Base-by-base conservation (phyloP, 1,140 invertebrate species). In the Papilio dardanus region DNA sequence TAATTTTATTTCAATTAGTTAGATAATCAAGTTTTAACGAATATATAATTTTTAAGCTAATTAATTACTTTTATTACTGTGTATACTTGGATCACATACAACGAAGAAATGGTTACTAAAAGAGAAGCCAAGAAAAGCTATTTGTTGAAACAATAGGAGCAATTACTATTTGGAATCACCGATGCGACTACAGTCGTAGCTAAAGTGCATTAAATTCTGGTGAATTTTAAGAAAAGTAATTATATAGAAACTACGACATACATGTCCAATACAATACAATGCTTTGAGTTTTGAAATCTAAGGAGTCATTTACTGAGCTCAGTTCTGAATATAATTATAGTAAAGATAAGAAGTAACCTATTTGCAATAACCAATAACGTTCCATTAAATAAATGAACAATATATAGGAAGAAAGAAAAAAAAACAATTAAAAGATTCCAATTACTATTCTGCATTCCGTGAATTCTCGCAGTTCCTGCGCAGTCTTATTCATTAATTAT, bases 151-250 rank as follows among this genome's bases (percentile, higher is more conserved):
- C 62, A 65, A 65, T 65, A 54, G 33, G 37, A 35, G 19, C 66
- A 37, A 37, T 21, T 31, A 68, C 66, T 68, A 35, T 67, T 68
- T 68, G 30, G 31, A 68, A 35, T 21, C 66, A 68, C n/a, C 66
- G 66, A 68, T 16, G 66, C 33, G 66, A 33, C 19, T 33, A 33
- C 31, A 21, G 66, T 35, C 30, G n/a, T 67, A 30, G 19, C 19
- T 68, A 68, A 68, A 68, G 66, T 68, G 66, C 66, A 68, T 33
- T 33, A 19, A 35, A 33, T 31, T 33, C 31, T 37, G 12, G 31
- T 10, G 14, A 68, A 31, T 33, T n/a, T 68, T 68, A 7, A 19
- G 33, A 24, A 54, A 54, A 54, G 21, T 6, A 54, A 54, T 54
- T 24, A 19, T 54, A 28, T 54, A 10, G 21, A 54, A 46, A 46